phyloP scores from a whole-genome alignment of 37 sponge, comb jelly and placozoan genomes.

The Tethya wilhelma region DNA sequence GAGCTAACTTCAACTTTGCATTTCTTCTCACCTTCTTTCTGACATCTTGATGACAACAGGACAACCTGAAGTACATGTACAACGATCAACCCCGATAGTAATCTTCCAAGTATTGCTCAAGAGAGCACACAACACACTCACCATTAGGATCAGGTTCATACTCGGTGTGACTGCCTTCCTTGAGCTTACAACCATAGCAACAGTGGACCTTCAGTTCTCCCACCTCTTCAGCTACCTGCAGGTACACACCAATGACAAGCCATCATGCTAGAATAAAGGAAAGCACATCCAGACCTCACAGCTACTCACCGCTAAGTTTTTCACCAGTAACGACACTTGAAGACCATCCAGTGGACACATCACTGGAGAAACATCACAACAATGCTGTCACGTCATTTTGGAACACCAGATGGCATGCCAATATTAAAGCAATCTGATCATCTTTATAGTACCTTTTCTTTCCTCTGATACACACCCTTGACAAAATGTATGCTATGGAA shows the following conservation, averaged over 20 bases:
- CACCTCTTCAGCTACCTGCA: slow-evolving; percentile 86
- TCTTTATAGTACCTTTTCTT: not conserved
- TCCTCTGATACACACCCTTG: slow-evolving; percentile 32
- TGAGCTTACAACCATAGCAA: slow-evolving; percentile 76
- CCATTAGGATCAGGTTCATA: slow-evolving; percentile 58
- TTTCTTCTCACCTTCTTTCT: slow-evolving; percentile 49
- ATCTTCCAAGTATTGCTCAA: not conserved
- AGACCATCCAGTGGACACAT: slow-evolving; percentile 66
- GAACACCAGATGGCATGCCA: not conserved
- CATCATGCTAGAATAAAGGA: not conserved
- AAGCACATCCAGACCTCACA: not conserved
- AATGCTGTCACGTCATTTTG: not conserved
- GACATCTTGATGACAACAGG: slow-evolving; percentile 40
- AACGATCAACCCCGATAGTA: not conserved
- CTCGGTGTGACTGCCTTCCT: slow-evolving; percentile 19
- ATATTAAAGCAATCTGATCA: not conserved
- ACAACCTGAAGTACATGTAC: slow-evolving; percentile 47
- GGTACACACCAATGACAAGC: not conserved
- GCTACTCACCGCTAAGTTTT: slow-evolving; percentile 69
- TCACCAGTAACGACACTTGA: slow-evolving; percentile 60
- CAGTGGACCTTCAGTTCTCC: slow-evolving; percentile 82
- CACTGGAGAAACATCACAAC: slow-evolving; percentile 7
- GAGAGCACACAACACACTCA: not conserved
- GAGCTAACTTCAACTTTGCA: not conserved
- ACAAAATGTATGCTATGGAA: slow-evolving; percentile 76